A percentile compares a stretch with the other conserved stretches of the same genome.
phyloP scores from a whole-genome alignment of 2,797 vertebrate species.

The Cyclura pinguis region DNA sequence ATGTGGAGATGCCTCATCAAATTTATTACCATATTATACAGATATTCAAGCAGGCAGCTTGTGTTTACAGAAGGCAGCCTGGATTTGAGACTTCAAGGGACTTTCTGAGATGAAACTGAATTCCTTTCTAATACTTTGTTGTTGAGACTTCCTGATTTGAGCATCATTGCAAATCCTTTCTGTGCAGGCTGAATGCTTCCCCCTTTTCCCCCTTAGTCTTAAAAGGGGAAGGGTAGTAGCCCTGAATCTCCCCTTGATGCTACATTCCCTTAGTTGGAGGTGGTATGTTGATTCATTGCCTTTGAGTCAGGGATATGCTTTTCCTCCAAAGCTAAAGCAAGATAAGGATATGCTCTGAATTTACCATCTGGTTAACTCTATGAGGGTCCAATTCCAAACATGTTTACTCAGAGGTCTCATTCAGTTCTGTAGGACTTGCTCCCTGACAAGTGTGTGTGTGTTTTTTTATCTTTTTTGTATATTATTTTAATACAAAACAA shows the following conservation, averaged over 20 bases:
- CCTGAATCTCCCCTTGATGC: background rate
- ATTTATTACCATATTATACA: background rate
- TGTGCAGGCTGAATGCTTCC: background rate
- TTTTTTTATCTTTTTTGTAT: too few relatives aligned
- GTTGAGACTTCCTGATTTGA: background rate
- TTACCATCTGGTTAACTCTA: background rate
- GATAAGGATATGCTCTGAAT: background rate
- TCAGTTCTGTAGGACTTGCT: background rate
- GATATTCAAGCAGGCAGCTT: background rate
- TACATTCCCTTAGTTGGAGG: background rate
- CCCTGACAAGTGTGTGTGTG: too few relatives aligned
- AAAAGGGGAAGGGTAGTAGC: too few relatives aligned
- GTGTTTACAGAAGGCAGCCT: background rate
- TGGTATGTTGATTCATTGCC: background rate
- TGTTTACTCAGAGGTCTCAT: background rate
- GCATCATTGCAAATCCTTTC: background rate
- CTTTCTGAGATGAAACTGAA: background rate
- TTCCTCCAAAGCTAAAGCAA: background rate
- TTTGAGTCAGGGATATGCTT: background rate
- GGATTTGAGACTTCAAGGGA: background rate
- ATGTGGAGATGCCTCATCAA: background rate
- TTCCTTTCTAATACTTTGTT: background rate
- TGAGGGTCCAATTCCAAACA: background rate
- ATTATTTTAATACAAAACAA: too few relatives aligned
- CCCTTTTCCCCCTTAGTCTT: background rate